Base-by-base conservation (phyloP, 2,888 invertebrate species). In the Bugulina stolonifera region DNA sequence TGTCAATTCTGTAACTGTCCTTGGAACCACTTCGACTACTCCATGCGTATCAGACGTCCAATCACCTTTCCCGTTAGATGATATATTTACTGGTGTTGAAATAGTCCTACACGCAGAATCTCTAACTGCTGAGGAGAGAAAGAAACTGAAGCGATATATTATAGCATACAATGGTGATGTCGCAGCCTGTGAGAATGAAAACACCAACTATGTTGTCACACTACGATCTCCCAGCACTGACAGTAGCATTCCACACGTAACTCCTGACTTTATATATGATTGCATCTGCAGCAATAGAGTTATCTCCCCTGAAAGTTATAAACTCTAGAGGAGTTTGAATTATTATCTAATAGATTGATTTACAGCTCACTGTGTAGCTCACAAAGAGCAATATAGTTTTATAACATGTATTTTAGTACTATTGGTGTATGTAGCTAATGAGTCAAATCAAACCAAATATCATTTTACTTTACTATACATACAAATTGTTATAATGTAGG, bases 141-240 rank as follows among this genome's bases (percentile, higher is more conserved):
- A 79, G 64, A 76, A 73, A 34, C 77, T 79, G 71, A 79, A 75
- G 72, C 74, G 81, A 77, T 80, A 79, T 72, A 75, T 83, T 55
- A 75, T 82, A 54, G 80, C 82, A 79, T 82, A 81, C 81, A n/a
- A 64, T 32, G 64, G 64, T 10, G 14, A 27, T 5, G 34, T 64
- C 3, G 29, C 22, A 32, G 27, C 64, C 2, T 32, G 32, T 32
- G 64, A 64, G 32, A 64, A 10, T 64, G 64, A 64, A 14, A 27
- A 18, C 64, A 64, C 64, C 14, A 64, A 32, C n/a, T 64, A 25
- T 64, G 64, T 64, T 2, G 64, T 64, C 22, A 64, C 32, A 3
- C 5, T 32, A 34, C 10, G 32, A 10, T 22, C 64, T 32, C 5
- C 29, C 32, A n/a, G 3, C 3, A n/a, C 27, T 10, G 3, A 27